Evolutionary conservation across 2,797 vertebrate species (phyloP).

Genomic region (Naso thynnoides): DNA sequence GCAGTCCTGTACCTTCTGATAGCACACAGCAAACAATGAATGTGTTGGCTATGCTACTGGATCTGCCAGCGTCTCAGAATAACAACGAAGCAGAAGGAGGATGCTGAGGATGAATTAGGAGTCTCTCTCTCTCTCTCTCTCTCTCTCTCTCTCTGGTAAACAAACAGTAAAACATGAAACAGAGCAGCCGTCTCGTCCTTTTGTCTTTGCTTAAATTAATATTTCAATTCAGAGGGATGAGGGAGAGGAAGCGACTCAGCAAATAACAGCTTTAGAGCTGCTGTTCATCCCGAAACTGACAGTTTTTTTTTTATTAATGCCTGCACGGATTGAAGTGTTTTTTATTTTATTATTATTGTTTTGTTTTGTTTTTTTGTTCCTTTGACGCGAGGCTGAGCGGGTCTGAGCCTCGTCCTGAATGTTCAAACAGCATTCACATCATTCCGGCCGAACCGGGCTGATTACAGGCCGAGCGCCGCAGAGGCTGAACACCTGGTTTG

Average conservation of each 20-base stretch:
- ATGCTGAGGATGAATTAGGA: conserved; percentile 17
- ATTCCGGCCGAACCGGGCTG: conserved; percentile 34
- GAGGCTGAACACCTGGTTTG: conserved; percentile 55
- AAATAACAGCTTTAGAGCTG: not conserved
- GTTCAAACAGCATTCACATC: conserved; percentile 46
- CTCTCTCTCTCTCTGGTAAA: conserved; percentile 6
- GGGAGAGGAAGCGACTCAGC: not conserved
- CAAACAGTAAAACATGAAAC: not conserved
- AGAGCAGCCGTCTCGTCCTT: conserved; percentile 5
- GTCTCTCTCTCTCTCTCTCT: not conserved
- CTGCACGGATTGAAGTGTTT: too few relatives aligned
- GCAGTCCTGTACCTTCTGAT: conserved; percentile 49
- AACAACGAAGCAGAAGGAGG: conserved; percentile 31
- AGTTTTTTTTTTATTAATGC: rapidly evolving
- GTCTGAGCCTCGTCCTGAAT: not conserved
- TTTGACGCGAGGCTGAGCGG: not conserved
- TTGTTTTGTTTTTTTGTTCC: too few relatives aligned
- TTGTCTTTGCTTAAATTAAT: not conserved
- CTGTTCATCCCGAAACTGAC: not conserved
- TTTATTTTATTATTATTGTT: too few relatives aligned
- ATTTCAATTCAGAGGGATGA: not conserved
- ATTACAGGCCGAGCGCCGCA: conserved; percentile 44
- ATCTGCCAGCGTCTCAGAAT: conserved; percentile 24
- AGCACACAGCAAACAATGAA: conserved; percentile 46
- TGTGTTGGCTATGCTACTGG: conserved; percentile 32